These are phyloP conservation scores for Calypte anna DNA, from an alignment of 2,113 vertebrate species.

Conservation along the genomic window DNA sequence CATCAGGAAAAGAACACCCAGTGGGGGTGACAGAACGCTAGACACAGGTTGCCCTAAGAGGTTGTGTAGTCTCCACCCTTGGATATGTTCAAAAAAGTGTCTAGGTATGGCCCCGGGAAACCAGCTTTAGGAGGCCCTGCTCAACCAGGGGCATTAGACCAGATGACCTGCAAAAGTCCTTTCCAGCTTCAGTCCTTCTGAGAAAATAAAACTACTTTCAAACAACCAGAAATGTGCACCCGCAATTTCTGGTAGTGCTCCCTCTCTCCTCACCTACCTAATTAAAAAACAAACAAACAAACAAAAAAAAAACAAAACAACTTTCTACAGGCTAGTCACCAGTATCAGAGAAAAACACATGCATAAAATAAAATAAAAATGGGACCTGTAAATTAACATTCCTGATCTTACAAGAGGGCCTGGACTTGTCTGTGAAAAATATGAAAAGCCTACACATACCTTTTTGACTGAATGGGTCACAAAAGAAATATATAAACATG, in stretches of 20 bases:
- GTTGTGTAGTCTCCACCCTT: not conserved
- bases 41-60: not conserved
- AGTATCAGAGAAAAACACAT: not conserved
- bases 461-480: not conserved
- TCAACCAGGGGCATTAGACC: not conserved
- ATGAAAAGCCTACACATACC: not conserved
- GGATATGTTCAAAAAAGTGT: not conserved
- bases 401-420: not conserved
- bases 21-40: not conserved
- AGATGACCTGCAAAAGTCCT: not conserved
- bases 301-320: no score
- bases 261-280: not conserved
- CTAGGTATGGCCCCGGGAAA: not conserved
- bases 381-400: not conserved
- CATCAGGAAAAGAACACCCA: not conserved
- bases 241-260: not conserved
- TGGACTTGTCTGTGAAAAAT: not conserved
- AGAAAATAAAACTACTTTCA: not conserved
- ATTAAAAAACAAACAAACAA: no score
- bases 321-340: not conserved
- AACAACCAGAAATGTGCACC: not conserved
- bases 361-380: not conserved
- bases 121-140: not conserved
- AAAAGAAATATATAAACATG: not conserved
- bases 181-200: not conserved